Evolutionary conservation across 2,888 invertebrate species (phyloP), one percentile per base, ranked within the genome.

Genomic region (Caenorhabditis imperialis): DNA sequence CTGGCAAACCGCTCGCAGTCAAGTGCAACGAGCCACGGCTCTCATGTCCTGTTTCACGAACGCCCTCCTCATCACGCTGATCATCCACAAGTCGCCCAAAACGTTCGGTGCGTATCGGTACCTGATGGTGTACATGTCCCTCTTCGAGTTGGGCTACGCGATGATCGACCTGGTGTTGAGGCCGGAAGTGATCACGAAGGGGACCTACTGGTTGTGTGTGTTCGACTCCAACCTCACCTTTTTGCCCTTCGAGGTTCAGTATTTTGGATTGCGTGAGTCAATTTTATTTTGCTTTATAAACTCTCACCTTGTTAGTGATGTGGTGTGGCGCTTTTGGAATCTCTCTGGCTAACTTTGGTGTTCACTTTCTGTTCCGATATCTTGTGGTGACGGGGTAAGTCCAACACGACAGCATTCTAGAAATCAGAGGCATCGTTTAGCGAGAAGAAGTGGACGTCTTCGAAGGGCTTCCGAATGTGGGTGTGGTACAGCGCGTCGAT

Each of bases 301-400:
- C 3, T 6, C 4, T 40, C 20, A 3, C 40, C 18, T 40, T 18
- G 18, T 37, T 12, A 37, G 6, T 37, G 3, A 3, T 44, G 10
- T 44, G 14, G 22, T 44, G 44, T 23, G 3, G 44, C 22, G 20
- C 44, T 2, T 44, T 44, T 14, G 44, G 22, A 12, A 44, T 44
- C 44, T 44, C 44, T 2, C 22, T 44, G 22, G 44, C 44, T 12
- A 44, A 44, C 44, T 44, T 44, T 22, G 44, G 44, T 10, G 23
- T 44, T 14, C 44, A 44, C 8, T 44, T 44, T 23, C 4, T 22
- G 22, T 44, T 44, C 23, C 44, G 44, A 1, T 44, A 44, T 14
- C 22, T 44, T 6, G 44, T 44, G 16, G 44, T 44, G 7, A 44
- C 6, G 5, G 44, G 44, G 37, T 37, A 14, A 37, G n/a, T n/a